Conservation (phyloP, 2,797 vertebrate genomes). For the Dromococcyx pavoninus region DNA sequence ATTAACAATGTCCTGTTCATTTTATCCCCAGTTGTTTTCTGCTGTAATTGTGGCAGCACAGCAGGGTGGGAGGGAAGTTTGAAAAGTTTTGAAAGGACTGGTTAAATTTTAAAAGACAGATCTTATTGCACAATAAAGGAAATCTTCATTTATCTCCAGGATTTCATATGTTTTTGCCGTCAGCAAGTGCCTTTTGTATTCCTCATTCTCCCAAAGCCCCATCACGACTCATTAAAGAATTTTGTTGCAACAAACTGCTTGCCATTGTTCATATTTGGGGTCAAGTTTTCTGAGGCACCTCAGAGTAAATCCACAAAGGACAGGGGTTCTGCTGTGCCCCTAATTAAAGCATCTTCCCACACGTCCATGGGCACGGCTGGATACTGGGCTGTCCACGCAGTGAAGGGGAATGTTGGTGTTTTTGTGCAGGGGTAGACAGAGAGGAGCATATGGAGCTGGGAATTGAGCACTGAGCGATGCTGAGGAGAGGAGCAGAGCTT, state of each 20-base stretch:
- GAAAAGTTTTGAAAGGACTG: conserved; percentile 29
- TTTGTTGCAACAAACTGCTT: background rate
- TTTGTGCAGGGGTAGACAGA: background rate
- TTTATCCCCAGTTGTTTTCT: background rate
- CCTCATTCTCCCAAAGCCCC: background rate
- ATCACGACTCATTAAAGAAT: background rate
- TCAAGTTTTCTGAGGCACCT: background rate
- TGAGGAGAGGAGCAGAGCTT: background rate
- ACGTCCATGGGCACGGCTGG: rapidly evolving
- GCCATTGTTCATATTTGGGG: background rate
- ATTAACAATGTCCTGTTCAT: background rate
- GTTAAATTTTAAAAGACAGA: conserved; percentile 1
- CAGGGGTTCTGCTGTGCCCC: background rate
- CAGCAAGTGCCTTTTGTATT: conserved; percentile 20
- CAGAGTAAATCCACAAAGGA: background rate
- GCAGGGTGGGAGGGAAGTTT: background rate
- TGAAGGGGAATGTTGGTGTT: background rate
- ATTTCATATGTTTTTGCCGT: background rate
- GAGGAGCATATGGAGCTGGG: rapidly evolving
- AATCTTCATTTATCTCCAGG: conserved; percentile 9
- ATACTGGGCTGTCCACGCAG: background rate
- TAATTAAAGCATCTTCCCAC: background rate
- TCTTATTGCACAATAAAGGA: conserved; percentile 50
- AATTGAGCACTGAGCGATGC: background rate
- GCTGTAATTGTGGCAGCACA: background rate